phyloP scores from a whole-genome alignment of 2,797 vertebrate species.

The Dryobates pubescens region DNA sequence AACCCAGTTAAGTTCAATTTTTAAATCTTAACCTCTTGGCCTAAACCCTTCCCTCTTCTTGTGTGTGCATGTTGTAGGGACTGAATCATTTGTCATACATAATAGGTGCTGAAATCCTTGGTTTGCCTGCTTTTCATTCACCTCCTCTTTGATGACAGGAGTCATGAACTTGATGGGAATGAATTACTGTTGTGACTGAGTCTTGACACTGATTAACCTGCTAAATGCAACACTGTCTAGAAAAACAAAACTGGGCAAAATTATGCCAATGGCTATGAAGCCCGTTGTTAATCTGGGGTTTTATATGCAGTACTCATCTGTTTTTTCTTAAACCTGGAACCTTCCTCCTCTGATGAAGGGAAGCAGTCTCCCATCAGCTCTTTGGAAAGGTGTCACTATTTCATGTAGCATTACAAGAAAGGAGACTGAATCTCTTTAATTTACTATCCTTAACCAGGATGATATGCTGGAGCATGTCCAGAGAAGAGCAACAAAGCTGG shows the following conservation, averaged over 20 bases:
- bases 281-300: neutral
- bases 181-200: neutral
- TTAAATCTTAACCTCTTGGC: neutral
- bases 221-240: neutral
- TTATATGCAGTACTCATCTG: neutral
- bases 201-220: neutral
- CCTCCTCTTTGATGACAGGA: neutral
- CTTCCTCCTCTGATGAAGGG: neutral
- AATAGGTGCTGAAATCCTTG: neutral
- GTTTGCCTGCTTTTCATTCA: neutral
- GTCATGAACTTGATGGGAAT: neutral
- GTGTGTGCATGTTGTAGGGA: neutral
- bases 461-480: neutral
- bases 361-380: neutral
- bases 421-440: neutral
- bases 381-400: neutral
- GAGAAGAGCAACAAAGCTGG: too few relatives aligned
- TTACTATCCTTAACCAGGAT: neutral
- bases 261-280: neutral
- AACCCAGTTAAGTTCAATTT: neutral
- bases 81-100: neutral
- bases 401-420: neutral
- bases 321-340: neutral
- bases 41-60: neutral
- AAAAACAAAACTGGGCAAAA: neutral